These are phyloP conservation scores for Grammomys surdaster DNA, from an alignment of 2,113 vertebrate genomes.

Conservation along the genomic window DNA sequence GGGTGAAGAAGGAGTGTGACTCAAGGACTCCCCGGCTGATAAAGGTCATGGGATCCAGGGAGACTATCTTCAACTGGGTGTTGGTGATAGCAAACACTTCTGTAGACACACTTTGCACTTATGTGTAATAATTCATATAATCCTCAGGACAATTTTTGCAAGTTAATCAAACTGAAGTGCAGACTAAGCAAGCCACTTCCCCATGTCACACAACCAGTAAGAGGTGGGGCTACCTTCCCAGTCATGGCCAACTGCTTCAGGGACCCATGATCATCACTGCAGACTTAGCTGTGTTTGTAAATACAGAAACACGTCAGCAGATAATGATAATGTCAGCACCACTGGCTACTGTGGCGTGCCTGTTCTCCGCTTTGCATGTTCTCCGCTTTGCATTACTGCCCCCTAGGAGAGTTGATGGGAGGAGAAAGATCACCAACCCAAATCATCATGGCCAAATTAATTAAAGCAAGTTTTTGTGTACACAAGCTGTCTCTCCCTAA, in stretches of 20 bases:
- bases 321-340: background rate
- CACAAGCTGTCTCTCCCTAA: background rate
- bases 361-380: background rate
- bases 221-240: background rate
- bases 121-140: background rate
- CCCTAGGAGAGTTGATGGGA: background rate
- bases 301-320: background rate
- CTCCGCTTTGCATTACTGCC: too few species aligned
- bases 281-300: background rate
- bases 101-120: background rate
- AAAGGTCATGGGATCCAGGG: background rate
- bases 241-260: background rate
- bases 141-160: background rate
- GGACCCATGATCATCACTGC: background rate
- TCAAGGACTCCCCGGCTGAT: background rate
- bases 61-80: background rate
- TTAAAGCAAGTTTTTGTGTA: background rate
- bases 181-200: background rate
- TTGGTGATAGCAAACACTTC: background rate
- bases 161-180: background rate
- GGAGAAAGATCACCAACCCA: background rate
- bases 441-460: background rate
- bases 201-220: background rate
- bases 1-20: fast-evolving
- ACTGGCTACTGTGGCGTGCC: too few species aligned